phyloP scores from a whole-genome alignment of 53 echinoderm and acorn worm genomes.

The Paracentrotus lividus region DNA sequence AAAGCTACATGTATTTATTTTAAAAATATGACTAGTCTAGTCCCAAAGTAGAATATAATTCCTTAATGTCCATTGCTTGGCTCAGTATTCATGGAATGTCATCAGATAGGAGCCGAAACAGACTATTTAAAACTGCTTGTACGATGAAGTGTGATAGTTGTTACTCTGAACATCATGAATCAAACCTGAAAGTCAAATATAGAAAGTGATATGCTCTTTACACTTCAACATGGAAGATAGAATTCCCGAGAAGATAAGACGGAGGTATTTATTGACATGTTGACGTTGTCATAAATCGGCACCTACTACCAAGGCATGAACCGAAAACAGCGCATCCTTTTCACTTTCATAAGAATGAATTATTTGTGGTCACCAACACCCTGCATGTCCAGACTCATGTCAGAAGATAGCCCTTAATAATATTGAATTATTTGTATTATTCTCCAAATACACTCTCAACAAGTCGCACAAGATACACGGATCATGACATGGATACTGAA shows the following conservation, averaged over 20 bases:
- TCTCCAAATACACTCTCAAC: conserved; percentile 36
- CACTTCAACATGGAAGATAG: conserved; percentile 37
- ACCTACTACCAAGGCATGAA: conserved; percentile 22
- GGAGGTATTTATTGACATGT: conserved; percentile 56
- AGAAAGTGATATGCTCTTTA: conserved; percentile 46
- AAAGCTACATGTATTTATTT: no score
- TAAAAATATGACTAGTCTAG: no score
- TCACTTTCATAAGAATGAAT: neutral
- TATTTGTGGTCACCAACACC: conserved; percentile 14
- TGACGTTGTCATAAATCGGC: conserved; percentile 36
- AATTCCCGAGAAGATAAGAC: conserved; percentile 53
- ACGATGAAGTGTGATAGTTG: neutral
- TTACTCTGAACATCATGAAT: neutral
- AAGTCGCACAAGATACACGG: neutral
- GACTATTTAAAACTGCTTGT: neutral
- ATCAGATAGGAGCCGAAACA: neutral
- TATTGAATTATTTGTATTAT: conserved; percentile 36
- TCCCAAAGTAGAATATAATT: neutral
- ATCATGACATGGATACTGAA: neutral
- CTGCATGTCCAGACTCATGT: neutral
- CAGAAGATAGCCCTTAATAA: neutral
- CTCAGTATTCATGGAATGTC: neutral
- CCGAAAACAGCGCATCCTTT: conserved; percentile 25
- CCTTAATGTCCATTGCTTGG: neutral
- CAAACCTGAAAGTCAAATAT: conserved; percentile 55